A percentile compares a stretch with the other conserved stretches of the same genome.
These are phyloP conservation scores for Tenthredo mesomela DNA, from an alignment of 2,888 invertebrate genomes.

Conservation along the genomic window DNA sequence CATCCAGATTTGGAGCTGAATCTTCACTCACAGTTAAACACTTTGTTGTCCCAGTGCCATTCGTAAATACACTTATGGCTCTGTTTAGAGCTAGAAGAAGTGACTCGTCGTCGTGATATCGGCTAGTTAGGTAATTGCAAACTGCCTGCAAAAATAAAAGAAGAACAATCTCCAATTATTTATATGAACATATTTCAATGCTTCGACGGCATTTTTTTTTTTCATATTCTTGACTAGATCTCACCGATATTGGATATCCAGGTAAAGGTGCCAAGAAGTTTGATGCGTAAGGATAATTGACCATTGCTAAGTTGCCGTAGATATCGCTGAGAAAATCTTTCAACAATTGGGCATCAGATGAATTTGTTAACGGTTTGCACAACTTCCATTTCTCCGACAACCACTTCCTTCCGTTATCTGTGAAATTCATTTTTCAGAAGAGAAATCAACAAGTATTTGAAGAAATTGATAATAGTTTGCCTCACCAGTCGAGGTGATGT, in stretches of 20 bases:
- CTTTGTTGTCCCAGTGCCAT: slow-evolving; percentile 86
- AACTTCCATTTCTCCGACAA: slow-evolving; percentile 87
- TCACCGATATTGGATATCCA: slow-evolving; percentile 88
- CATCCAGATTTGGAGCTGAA: slow-evolving; percentile 82
- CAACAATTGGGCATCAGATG: slow-evolving; percentile 80
- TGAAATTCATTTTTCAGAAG: slow-evolving; percentile 59
- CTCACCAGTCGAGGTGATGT: slow-evolving; percentile 80
- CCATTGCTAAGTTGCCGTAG: slow-evolving; percentile 93
- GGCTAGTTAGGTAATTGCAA: slow-evolving; percentile 77
- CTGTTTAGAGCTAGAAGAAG: slow-evolving; percentile 81
- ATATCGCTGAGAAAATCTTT: slow-evolving; percentile 87
- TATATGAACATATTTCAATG: not conserved
- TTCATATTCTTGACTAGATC: slow-evolving; percentile 20
- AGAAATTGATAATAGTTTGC: not conserved
- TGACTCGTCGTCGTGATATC: slow-evolving; percentile 64
- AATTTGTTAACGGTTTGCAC: slow-evolving; percentile 85
- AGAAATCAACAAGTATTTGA: not conserved
- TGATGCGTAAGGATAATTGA: slow-evolving; percentile 95
- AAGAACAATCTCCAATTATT: not conserved
- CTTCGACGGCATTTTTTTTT: not conserved
- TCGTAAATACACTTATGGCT: slow-evolving; percentile 88
- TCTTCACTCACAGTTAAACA: slow-evolving; percentile 85
- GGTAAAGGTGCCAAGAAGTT: slow-evolving; percentile 92
- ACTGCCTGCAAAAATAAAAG: slow-evolving; percentile 76
- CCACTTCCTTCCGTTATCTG: slow-evolving; percentile 85